Conservation (phyloP, 2,797 vertebrate genomes). For the Fundulus diaphanus region DNA sequence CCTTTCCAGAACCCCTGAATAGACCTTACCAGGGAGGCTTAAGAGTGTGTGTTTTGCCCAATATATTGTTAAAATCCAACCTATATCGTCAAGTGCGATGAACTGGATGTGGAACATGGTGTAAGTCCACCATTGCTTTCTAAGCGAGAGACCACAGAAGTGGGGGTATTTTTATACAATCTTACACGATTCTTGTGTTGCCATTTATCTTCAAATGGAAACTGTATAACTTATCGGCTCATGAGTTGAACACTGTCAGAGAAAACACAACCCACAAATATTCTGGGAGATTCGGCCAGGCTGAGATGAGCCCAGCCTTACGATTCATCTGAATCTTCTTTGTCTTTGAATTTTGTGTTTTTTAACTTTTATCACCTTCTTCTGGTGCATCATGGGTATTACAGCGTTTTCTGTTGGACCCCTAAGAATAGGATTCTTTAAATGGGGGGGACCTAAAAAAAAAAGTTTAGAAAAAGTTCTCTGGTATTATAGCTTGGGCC, state of each 20-base stretch:
- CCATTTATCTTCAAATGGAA: neutral
- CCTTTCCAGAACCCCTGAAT: too few species aligned
- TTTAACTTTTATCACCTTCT: neutral
- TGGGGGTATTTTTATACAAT: neutral
- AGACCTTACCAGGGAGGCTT: too few species aligned
- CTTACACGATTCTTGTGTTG: neutral
- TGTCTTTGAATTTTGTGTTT: neutral
- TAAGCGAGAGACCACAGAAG: neutral
- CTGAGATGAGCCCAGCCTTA: too few species aligned
- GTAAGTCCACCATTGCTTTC: neutral
- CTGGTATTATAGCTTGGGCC: neutral
- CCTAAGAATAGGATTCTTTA: neutral
- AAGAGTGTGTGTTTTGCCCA: too few species aligned
- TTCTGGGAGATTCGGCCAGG: neutral
- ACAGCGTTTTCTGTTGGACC: neutral
- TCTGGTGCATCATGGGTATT: neutral
- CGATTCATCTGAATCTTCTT: neutral
- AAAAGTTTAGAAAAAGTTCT: neutral
- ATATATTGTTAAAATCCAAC: too few species aligned
- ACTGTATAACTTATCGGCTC: neutral
- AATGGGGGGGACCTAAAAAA: neutral
- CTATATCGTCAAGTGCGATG: too few species aligned
- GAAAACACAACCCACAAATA: neutral
- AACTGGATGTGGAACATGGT: too few species aligned
- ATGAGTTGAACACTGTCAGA: neutral